Conservation (phyloP, 2,113 vertebrate species). For the Bubo blakistoni region DNA sequence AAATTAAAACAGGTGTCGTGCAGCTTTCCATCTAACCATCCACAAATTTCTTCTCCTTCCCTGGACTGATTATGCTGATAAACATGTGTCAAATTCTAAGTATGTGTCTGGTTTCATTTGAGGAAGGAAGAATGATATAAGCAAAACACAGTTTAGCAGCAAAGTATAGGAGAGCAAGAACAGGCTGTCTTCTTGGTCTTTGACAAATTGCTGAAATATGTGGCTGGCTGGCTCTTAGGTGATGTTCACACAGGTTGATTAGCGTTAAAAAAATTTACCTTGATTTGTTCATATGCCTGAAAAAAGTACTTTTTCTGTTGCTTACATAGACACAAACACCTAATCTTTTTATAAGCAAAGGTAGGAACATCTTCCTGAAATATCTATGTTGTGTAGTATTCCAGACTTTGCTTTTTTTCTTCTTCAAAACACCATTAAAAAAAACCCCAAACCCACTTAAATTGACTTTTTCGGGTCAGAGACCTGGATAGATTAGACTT, state of each 20-base stretch:
- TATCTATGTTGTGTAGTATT: not conserved
- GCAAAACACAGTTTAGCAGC: not conserved
- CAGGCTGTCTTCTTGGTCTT: not conserved
- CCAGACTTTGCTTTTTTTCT: not conserved
- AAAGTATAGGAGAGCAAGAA: not conserved
- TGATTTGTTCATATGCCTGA: not conserved
- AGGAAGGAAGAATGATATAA: not conserved
- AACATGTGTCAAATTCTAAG: not conserved
- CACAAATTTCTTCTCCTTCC: not conserved
- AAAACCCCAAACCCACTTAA: not conserved
- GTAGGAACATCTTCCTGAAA: not conserved
- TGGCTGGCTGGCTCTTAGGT: not conserved
- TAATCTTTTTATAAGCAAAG: not conserved
- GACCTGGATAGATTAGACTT: not conserved
- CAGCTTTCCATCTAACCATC: not conserved
- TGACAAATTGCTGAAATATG: not conserved
- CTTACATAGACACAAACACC: not conserved
- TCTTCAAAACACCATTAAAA: not conserved
- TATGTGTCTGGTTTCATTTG: not conserved
- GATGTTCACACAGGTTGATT: not conserved
- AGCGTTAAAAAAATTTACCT: not conserved
- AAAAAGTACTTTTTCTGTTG: not conserved
- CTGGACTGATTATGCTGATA: not conserved
- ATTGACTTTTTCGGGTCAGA: not conserved
- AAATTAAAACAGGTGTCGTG: not conserved